Evolutionary conservation across 2,888 invertebrate genomes (phyloP).

Genomic region (Hypena proboscidalis): DNA sequence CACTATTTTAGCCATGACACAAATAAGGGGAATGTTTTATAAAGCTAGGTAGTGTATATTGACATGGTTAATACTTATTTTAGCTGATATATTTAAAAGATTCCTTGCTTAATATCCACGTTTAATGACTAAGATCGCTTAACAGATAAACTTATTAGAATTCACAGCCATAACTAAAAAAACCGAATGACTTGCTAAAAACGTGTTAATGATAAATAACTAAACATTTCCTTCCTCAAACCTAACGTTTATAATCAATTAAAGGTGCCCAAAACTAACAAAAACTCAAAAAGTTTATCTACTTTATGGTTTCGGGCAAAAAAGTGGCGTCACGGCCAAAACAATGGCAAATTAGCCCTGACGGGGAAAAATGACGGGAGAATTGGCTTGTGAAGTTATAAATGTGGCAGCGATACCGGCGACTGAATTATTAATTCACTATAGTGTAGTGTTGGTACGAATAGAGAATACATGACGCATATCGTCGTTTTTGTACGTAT

Average conservation of each 20-base stretch:
- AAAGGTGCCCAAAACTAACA: slow-evolving; percentile 66
- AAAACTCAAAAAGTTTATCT: slow-evolving; percentile 78
- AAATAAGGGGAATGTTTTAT: no score
- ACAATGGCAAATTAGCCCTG: slow-evolving; percentile 84
- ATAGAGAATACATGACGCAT: no score
- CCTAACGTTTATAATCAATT: slow-evolving; percentile 75
- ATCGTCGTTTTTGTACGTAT: no score
- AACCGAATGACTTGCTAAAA: slow-evolving; percentile 45
- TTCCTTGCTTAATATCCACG: no score
- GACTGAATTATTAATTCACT: slow-evolving; percentile 67
- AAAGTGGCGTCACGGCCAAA: slow-evolving; percentile 81
- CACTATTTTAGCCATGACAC: no score
- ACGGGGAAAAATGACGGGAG: slow-evolving; percentile 81
- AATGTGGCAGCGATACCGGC: slow-evolving; percentile 47
- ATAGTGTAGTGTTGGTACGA: slow-evolving; percentile 12
- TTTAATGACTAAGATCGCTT: no score
- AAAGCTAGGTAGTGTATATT: no score
- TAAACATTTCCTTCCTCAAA: slow-evolving; percentile 44
- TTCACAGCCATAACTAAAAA: slow-evolving; percentile 18
- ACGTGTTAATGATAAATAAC: slow-evolving; percentile 57
- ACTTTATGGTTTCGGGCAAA: slow-evolving; percentile 81
- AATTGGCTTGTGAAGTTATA: slow-evolving; percentile 61
- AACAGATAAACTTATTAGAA: no score
- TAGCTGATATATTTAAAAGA: no score
- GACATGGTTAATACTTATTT: no score